Base-by-base conservation (phyloP, 1,140 invertebrate genomes). In the Melanaphis sacchari region DNA sequence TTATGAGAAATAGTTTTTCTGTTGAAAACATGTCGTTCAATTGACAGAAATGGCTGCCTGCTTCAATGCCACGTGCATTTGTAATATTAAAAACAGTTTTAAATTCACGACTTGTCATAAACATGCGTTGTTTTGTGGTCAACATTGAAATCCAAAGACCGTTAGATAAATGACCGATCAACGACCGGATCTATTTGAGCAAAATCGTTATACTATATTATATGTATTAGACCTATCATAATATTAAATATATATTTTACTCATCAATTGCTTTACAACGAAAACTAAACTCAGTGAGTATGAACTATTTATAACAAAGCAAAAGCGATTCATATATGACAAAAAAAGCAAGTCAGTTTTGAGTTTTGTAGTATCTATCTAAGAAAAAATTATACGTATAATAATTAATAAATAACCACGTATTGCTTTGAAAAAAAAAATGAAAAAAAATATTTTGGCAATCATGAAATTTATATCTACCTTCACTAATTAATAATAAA, bases 11-110 rank as follows among this genome's bases (percentile, higher is more conserved):
- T 76, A 76, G n/a, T 76, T 49, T 76, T 15, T 76, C 31, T n/a
- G 59, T 76, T 76, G n/a, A 76, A 76, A 76, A 76, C 15, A n/a
- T 36, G 59, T 76, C 59, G 15, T n/a, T 76, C 59, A 76, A 76
- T 76, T 76, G 59, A 76, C 59, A 76, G 31, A 36, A n/a, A 76
- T n/a, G 59, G 31, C 59, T n/a, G 59, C 31, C 1, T 31, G 59
- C 36, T n/a, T 31, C 31, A 11, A 18, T 76, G 59, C n/a, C 59
- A 76, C 31, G 31, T 76, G 15, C 59, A 76, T 76, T 76, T 76
- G n/a, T 76, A 76, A 76, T 76, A 76, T 76, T n/a, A 76, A 76
- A 76, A 76, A 76, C 15, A n/a, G 31, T 76, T 76, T 76, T 76
- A 5, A 76, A n/a, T 31, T 76, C 59, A 15, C 59, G 11, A 4